Evolutionary conservation across 1,140 invertebrate species (phyloP).

Genomic region (Neodiprion fabricii): DNA sequence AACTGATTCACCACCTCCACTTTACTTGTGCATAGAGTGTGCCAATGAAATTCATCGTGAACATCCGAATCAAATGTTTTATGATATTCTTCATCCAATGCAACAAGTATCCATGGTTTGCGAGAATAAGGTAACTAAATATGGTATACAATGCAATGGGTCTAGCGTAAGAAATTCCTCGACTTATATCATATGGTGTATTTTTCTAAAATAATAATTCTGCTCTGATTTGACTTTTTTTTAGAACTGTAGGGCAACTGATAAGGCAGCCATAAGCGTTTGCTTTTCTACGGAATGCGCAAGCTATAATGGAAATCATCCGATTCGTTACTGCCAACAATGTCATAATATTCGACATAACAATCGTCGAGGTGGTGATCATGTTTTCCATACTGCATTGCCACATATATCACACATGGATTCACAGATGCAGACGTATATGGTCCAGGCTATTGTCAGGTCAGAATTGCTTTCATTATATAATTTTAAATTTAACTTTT

Average conservation of each 20-base stretch:
- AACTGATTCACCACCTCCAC: conserved; percentile 87
- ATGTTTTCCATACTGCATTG: conserved; percentile 88
- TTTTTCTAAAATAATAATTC: not conserved
- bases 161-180: no score
- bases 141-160: no score
- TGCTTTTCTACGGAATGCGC: conserved; percentile 98
- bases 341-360: conserved; percentile 91
- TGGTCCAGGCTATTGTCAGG: conserved; percentile 97
- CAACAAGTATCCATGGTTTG: conserved; percentile 93
- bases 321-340: conserved; percentile 91
- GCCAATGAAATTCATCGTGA: conserved; percentile 88
- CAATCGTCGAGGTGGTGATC: conserved; percentile 82
- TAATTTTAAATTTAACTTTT: no score
- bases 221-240: conserved; percentile 33
- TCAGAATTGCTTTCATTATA: conserved; percentile 47
- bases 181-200: not conserved
- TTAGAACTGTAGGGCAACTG: conserved; percentile 89
- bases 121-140: conserved; percentile 87
- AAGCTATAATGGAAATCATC: conserved; percentile 94
- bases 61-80: conserved; percentile 84
- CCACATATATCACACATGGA: conserved; percentile 88
- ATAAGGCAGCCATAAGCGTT: conserved; percentile 94
- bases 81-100: conserved; percentile 93
- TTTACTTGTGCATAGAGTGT: conserved; percentile 97
- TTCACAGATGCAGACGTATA: conserved; percentile 88